Evolutionary conservation across 2,888 invertebrate genomes (phyloP), one percentile per base, ranked within the genome.

Genomic region (Diaphora mendica): DNA sequence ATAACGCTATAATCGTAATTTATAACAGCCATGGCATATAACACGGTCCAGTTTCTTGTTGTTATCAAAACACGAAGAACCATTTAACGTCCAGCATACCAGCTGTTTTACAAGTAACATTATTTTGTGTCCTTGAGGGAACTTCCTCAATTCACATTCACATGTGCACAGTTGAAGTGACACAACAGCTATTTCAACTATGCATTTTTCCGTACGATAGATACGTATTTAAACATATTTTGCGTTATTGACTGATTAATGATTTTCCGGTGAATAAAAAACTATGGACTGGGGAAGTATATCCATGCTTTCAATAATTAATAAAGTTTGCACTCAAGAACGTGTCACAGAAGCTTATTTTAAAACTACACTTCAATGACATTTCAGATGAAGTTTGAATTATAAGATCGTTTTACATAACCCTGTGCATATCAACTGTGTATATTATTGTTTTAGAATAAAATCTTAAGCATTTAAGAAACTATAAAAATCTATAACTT

Each of bases 101-200:
- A 55, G 4, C 55, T 55, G 55, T n/a, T n/a, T 55, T n/a, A 55
- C 51, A 55, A 55, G 3, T 26, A 55, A 26, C 55, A n/a, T 55
- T n/a, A 55, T 8, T 11, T 26, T 55, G 55, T 55, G n/a, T 26
- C n/a, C 55, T 55, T 55, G 51, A 55, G n/a, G n/a, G 3, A n/a
- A 42, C 67, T 71, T 20, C 44, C 55, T 74, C 75, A 59, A 75
- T 48, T 55, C 55, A 9, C 1, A 55, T n/a, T 9, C 8, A n/a
- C n/a, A 51, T 9, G 8, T 55, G 23, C 55, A n/a, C 23, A 51
- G 23, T 23, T 51, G 2, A 51, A 51, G 23, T 51, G 9, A 51
- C 20, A 20, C 1, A 48, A 20, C n/a, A n/a, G n/a, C 23, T 23
- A 51, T 7, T 48, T 48, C 48, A n/a, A n/a, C 3, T 26, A 3